Base-by-base conservation (phyloP, 2,888 invertebrate genomes). In the Holacanthella duospinosa region DNA sequence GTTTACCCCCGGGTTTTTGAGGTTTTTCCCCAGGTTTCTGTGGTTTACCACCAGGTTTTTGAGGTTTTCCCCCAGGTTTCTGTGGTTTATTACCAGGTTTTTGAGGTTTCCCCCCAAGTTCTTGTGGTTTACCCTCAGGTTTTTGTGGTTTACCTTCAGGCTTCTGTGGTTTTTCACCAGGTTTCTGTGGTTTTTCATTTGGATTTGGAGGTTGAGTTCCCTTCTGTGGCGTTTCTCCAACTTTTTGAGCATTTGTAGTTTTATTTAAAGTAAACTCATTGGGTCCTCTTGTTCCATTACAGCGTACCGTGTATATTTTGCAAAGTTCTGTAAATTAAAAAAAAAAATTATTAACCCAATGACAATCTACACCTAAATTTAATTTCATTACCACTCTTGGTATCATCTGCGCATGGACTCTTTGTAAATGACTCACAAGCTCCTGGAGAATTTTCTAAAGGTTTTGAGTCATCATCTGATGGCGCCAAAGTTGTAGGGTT, bases 161-260 rank as follows among this genome's bases (percentile, higher is more conserved):
- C 55, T 55, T 55, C 21, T 48, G 48, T 4, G 55, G 55, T n/a
- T 55, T 55, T 48, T 21, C 19, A 9, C 48, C 48, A 21, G 55
- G 27, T 27, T 55, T 26, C 55, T 55, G 55, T 6, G 24, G 55
- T 26, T 55, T 55, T 24, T 21, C 24, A 53, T 21, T 21, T 6
- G 55, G 55, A 6, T 55, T 55, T n/a, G 12, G 55, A 55, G 55
- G 55, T n/a, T 55, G 12, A n/a, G 4, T 21, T 21, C 19, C 19
- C 36, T 36, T 36, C 36, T 36, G 36, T 6, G 55, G 55, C n/a
- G 12, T 55, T 6, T 6, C 24, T 16, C 9, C n/a, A 4, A 9
- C 12, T n/a, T 48, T 21, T 4, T 4, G 4, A n/a, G 21, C 48
- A 9, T 21, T 21, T 21, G 12, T 21, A 48, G 48, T 48, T 16